These are phyloP conservation scores for Oryzias celebensis DNA, from an alignment of 2,113 vertebrate genomes.

Conservation along the genomic window DNA sequence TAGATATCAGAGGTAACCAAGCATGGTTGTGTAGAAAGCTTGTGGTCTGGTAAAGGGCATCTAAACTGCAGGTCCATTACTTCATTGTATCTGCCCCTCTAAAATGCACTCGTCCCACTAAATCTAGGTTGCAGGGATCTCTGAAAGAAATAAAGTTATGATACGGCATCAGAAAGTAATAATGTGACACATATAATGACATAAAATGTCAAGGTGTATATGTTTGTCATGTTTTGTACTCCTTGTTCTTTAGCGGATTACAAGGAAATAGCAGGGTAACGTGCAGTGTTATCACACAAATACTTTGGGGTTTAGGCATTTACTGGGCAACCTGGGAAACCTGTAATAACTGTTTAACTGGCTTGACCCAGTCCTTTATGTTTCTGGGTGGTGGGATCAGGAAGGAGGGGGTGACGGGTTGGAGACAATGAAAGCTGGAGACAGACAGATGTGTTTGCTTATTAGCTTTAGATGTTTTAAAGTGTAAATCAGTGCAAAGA, in stretches of 20 bases:
- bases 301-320: conserved; percentile 46
- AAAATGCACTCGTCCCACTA: conserved; percentile 2
- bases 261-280: conserved; percentile 40
- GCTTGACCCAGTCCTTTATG: conserved; percentile 15
- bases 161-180: conserved; percentile 12
- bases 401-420: not conserved
- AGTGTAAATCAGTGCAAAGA: conserved; percentile 4
- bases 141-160: conserved; percentile 2
- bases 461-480: not conserved
- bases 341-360: conserved; percentile 32
- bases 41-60: conserved; percentile 11
- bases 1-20: conserved; percentile 10
- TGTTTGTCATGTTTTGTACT: conserved; percentile 22
- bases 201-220: conserved; percentile 19
- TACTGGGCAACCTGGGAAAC: conserved; percentile 24
- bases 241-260: conserved; percentile 26
- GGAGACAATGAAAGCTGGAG: not conserved
- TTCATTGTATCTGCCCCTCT: conserved; percentile 4
- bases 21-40: not conserved
- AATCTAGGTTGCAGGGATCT: conserved; percentile 7
- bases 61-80: conserved; percentile 13
- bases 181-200: conserved; percentile 16
- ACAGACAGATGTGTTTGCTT: conserved; percentile 11
- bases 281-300: conserved; percentile 33
- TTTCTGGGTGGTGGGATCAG: not conserved